Conservation (phyloP, 2,797 vertebrate species). For the Phaenicophaeus curvirostris region DNA sequence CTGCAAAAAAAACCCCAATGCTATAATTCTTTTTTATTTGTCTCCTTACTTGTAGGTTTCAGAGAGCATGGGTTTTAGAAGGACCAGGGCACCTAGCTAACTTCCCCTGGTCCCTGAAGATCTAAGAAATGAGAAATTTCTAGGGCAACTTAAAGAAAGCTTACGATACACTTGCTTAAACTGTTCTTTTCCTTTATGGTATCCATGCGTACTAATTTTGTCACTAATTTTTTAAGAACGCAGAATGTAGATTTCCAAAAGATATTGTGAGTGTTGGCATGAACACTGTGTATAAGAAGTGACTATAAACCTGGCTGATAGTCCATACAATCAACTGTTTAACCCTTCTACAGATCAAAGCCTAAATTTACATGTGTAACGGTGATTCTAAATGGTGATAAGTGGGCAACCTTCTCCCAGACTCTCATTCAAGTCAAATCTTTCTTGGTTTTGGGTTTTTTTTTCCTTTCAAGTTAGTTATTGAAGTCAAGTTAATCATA, state of each 20-base stretch:
- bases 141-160: neutral
- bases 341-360: neutral
- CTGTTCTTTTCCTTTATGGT: neutral
- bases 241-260: neutral
- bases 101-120: neutral
- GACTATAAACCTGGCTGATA: neutral
- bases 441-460: neutral
- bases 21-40: neutral
- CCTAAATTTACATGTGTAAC: neutral
- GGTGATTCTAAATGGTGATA: neutral
- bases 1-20: neutral
- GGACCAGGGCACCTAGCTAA: neutral
- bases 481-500: neutral
- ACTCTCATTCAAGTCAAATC: neutral
- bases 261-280: neutral
- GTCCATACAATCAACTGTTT: neutral
- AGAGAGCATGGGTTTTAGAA: neutral
- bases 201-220: neutral
- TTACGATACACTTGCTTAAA: neutral
- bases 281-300: neutral
- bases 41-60: neutral
- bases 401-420: neutral
- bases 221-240: neutral
- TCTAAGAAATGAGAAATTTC: neutral
- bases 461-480: neutral